Base-by-base conservation (phyloP, 1,140 invertebrate species). In the Carposina sasakii region DNA sequence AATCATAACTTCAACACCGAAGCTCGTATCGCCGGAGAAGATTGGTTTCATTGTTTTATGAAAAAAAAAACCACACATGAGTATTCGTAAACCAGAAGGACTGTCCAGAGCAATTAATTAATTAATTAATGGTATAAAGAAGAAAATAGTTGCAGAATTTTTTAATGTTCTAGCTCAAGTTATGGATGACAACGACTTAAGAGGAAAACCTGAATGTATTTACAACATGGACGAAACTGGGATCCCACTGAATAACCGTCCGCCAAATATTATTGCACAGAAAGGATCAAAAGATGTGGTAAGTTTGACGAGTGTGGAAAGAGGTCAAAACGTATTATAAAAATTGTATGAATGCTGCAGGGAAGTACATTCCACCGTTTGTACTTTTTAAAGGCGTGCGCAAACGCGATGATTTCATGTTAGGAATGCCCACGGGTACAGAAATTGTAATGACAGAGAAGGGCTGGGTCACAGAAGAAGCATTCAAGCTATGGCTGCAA, bases 71-170 rank as follows among this genome's bases (percentile, higher is more conserved):
- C n/a, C n/a, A n/a, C n/a, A n/a, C n/a, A n/a, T n/a, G n/a, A n/a
- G n/a, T n/a, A n/a, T n/a, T n/a, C n/a, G n/a, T n/a, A n/a, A n/a
- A 24, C 28, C 28, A 36, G 40, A 43, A 37, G 40, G 40, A 34
- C 26, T 51, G 24, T 51, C 40, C 34, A 51, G 48, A 51, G 39
- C 48, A 42, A 51, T 39, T n/a, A n/a, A n/a, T n/a, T n/a, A n/a
- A n/a, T n/a, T n/a, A 22, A 51, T 51, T 43, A 31, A 51, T 20
- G 40, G 48, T 16, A 43, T 51, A 31, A 23, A 43, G 34, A 42
- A 10, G 13, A 28, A 51, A 51, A 51, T 43, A 43, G 40, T 51
- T 9, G 19, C 26, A 2, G 36, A 51, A 43, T 51, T 51, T 40
- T 51, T 5, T 22, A 51, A 43, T 39, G 36, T 22, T 43, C 43